These are phyloP conservation scores for Pelochelys cantorii DNA, from an alignment of 2,797 vertebrate species.

Conservation along the genomic window DNA sequence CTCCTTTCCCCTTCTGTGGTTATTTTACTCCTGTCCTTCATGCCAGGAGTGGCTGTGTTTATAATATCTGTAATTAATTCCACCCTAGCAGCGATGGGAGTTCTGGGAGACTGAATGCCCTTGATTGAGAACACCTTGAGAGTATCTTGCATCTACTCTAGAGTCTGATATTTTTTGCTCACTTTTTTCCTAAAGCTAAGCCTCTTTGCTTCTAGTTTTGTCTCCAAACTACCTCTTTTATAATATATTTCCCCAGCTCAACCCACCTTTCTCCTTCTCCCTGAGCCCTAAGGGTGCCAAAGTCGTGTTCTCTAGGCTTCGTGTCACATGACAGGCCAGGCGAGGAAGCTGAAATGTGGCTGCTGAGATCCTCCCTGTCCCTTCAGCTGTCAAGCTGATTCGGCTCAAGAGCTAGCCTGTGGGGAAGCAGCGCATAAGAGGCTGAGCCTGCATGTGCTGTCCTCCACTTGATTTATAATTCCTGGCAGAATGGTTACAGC, in stretches of 20 bases:
- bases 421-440: accelerated
- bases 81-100: not conserved
- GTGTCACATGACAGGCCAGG: not conserved
- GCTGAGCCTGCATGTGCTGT: not conserved
- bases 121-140: not conserved
- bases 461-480: conserved; percentile 15
- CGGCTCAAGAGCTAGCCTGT: conserved; percentile 18
- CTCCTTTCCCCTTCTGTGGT: not conserved
- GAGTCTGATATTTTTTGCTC: not conserved
- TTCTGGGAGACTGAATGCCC: not conserved
- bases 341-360: not conserved
- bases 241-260: not conserved
- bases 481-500: conserved; percentile 41
- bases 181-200: not conserved
- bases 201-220: not conserved
- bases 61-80: not conserved
- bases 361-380: not conserved
- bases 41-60: not conserved
- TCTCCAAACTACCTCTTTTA: not conserved
- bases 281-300: not conserved
- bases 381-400: conserved; percentile 1
- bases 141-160: no score
- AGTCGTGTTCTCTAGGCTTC: not conserved
- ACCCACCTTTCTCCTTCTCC: not conserved
- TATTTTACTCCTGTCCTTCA: not conserved